Conservation (phyloP, 2,888 invertebrate species). For the Isotomurus palustris region DNA sequence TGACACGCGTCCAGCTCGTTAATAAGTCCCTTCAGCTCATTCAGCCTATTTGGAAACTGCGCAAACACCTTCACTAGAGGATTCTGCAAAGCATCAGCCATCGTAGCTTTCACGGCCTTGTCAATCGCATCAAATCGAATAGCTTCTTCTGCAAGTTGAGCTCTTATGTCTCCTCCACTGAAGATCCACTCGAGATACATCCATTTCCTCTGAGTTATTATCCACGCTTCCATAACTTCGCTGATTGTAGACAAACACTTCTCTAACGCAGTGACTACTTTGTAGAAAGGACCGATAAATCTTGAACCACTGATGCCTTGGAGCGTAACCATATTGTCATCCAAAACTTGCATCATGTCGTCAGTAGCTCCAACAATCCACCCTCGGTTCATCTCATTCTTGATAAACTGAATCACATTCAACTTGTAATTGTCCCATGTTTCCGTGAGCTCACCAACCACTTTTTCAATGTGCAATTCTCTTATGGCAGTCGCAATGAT, state of each 20-base stretch:
- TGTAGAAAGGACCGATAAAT: constrained; percentile 77
- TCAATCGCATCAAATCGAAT: constrained; percentile 87
- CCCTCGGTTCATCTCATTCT: constrained; percentile 70
- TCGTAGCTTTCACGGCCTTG: constrained; percentile 57
- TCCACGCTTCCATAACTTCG: constrained; percentile 84
- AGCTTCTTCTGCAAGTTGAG: constrained; percentile 82
- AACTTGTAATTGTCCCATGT: constrained; percentile 53
- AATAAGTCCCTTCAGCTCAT: constrained; percentile 69
- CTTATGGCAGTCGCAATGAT: constrained; percentile 85
- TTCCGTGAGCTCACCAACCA: constrained; percentile 75
- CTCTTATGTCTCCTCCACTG: constrained; percentile 79
- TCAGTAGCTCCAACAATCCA: constrained; percentile 74
- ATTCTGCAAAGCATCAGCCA: constrained; percentile 75
- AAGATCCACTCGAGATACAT: constrained; percentile 88
- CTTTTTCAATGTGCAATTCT: constrained; percentile 84
- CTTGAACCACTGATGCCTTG: constrained; percentile 88
- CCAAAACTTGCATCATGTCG: constrained; percentile 71
- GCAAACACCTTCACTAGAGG: constrained; percentile 77
- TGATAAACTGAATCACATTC: constrained; percentile 51
- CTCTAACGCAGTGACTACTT: constrained; percentile 79
- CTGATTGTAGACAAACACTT: constrained; percentile 70
- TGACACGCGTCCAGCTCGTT: constrained; percentile 79
- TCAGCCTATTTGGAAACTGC: constrained; percentile 64
- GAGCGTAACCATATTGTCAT: constrained; percentile 83
- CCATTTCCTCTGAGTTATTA: constrained; percentile 83